Evolutionary conservation across 2,888 invertebrate species (phyloP), one percentile per base, ranked within the genome.

Genomic region (Sthenelais limicola): DNA sequence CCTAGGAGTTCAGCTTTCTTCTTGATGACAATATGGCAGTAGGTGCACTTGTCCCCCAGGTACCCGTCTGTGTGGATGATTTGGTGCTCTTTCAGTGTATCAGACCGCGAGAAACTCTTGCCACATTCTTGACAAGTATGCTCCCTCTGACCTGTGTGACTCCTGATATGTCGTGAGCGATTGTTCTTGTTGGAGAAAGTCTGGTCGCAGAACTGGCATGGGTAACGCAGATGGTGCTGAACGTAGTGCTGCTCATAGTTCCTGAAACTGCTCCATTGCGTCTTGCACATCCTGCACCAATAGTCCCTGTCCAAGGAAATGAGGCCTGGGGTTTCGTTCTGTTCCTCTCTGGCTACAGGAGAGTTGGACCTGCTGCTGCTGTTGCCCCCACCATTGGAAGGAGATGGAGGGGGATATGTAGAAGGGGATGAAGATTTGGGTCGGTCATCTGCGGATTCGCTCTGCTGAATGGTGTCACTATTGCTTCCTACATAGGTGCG

Each of bases 41-140:
- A 56, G 49, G 33, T 32, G 67, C 78, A 78, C 35, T 56, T 67
- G 54, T 73, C 70, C 1, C 73, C 70, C 30, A 73, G 71, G 49
- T 78, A 77, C 67, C 77, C 74, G 15, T 47, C 47, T 7, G 78
- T 77, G 75, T 78, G 78, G n/a, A 73, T 77, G 69, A 78, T 68
- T 56, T 70, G 70, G 56, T 78, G 78, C 48, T 78, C 78, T 43
- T 73, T 70, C 43, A 78, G 69, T 7, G 75, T 72, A 62, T 77
- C 77, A 24, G 77, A 74, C 2, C 78, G 69, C 12, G 74, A 51
- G 70, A 78, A 78, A 18, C 38, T 52, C 67, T 78, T 78, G 24
- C 56, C 68, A 48, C 78, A 78, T 43, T 73, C 67, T 9, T 67
- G 38, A 47, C 78, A 78, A 30, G 33, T 51, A 69, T 78, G 71